Conservation (phyloP, 2,888 invertebrate species). For the Tenthredo mesomela region DNA sequence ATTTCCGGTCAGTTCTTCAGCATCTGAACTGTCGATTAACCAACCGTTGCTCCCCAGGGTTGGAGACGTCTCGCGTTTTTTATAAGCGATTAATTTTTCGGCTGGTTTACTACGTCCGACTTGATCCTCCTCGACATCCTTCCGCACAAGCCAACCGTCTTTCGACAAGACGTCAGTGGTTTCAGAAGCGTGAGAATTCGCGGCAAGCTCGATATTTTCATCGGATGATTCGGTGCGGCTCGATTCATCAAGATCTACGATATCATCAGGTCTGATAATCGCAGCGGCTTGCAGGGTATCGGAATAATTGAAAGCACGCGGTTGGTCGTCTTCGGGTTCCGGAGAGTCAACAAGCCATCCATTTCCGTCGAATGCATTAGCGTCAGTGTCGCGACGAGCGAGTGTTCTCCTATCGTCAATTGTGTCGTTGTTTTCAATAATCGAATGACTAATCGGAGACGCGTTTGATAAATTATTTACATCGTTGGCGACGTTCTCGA, state of each 20-base stretch:
- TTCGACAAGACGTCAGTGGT: neutral
- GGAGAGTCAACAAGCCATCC: slow-evolving; percentile 70
- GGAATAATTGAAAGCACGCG: slow-evolving; percentile 29
- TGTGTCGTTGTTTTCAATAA: neutral
- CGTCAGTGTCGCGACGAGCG: slow-evolving; percentile 58
- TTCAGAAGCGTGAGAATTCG: neutral
- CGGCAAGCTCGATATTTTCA: neutral
- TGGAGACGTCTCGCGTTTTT: slow-evolving; percentile 38
- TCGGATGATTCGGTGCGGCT: neutral
- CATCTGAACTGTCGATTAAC: slow-evolving; percentile 40
- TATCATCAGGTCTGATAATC: neutral
- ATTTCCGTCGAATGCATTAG: slow-evolving; percentile 73
- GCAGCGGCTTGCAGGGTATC: neutral
- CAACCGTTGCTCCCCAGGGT: slow-evolving; percentile 31
- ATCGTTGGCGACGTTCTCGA: neutral
- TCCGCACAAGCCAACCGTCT: neutral
- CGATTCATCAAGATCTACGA: neutral
- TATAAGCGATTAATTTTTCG: slow-evolving; percentile 11
- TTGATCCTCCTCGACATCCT: neutral
- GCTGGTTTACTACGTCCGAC: neutral
- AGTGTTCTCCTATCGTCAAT: neutral
- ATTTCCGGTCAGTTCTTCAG: slow-evolving; percentile 14
- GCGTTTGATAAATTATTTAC: slow-evolving; percentile 24
- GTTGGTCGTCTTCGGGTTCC: slow-evolving; percentile 59
- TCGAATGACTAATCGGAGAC: slow-evolving; percentile 16